These are phyloP conservation scores for Taeniopygia guttata DNA, from an alignment of 2,797 vertebrate species.

Conservation along the genomic window DNA sequence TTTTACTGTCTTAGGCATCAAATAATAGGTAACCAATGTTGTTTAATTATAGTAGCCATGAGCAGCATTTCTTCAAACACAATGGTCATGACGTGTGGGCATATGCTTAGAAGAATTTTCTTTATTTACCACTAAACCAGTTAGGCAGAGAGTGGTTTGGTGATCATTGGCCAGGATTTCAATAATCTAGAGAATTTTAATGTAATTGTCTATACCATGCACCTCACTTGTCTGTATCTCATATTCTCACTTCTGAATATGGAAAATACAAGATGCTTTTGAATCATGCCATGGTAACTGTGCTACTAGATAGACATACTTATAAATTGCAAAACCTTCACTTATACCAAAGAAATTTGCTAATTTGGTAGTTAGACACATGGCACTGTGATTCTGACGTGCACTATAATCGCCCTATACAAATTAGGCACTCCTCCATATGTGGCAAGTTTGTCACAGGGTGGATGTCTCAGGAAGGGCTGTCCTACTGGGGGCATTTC, in stretches of 20 bases:
- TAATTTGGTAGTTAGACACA: background rate
- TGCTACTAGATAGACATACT: background rate
- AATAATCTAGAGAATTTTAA: background rate
- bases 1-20: background rate
- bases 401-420: background rate
- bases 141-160: background rate
- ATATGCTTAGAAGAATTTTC: background rate
- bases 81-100: background rate
- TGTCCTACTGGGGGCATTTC: background rate
- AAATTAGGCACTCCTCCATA: accelerated
- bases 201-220: background rate
- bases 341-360: background rate
- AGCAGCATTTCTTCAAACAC: background rate
- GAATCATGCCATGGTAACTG: background rate
- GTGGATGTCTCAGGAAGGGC: background rate
- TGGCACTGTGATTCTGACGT: background rate
- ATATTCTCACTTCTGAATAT: background rate
- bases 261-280: background rate
- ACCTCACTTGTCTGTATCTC: background rate
- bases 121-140: background rate
- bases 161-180: background rate
- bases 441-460: background rate
- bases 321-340: background rate
- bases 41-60: background rate
- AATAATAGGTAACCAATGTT: background rate